Percentiles rank a stretch among this genome's conserved stretches.
Evolutionary conservation across 2,888 invertebrate genomes (phyloP).

Genomic region (Halictus quadricinctus): DNA sequence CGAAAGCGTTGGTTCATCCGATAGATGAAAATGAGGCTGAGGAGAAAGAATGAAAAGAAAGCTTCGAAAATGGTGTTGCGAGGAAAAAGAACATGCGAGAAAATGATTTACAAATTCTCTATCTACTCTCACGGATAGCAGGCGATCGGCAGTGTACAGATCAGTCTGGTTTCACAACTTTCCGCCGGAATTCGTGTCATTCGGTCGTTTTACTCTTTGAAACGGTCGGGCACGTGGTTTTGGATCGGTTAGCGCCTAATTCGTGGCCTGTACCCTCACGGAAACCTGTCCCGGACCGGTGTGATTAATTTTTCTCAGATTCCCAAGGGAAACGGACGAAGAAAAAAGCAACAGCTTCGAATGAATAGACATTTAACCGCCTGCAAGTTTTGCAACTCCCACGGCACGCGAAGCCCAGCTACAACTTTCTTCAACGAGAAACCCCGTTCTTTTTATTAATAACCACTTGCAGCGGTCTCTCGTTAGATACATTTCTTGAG

Average conservation of each 20-base stretch:
- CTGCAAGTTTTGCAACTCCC: slow-evolving; percentile 14
- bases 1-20: too few species aligned
- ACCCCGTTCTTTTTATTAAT: slow-evolving; percentile 6
- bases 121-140: neutral
- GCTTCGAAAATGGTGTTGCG: neutral
- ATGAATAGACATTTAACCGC: neutral
- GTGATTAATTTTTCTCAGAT: neutral
- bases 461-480: neutral
- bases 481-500: neutral
- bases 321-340: neutral
- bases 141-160: neutral
- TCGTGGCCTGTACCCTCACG: neutral
- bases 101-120: neutral
- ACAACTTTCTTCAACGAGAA: slow-evolving; percentile 1
- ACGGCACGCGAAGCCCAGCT: neutral
- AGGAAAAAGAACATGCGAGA: neutral
- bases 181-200: slow-evolving; percentile 5
- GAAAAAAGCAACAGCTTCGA: neutral
- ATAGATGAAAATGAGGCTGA: too few species aligned
- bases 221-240: neutral
- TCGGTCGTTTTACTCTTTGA: neutral
- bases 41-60: too few species aligned
- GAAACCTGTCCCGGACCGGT: neutral
- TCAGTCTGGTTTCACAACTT: slow-evolving; percentile 1
- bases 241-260: slow-evolving; percentile 3